A percentile compares a stretch with the other conserved stretches of the same genome.
Conservation (phyloP, 1,140 invertebrate genomes). For the Zaprionus gabonicus region DNA sequence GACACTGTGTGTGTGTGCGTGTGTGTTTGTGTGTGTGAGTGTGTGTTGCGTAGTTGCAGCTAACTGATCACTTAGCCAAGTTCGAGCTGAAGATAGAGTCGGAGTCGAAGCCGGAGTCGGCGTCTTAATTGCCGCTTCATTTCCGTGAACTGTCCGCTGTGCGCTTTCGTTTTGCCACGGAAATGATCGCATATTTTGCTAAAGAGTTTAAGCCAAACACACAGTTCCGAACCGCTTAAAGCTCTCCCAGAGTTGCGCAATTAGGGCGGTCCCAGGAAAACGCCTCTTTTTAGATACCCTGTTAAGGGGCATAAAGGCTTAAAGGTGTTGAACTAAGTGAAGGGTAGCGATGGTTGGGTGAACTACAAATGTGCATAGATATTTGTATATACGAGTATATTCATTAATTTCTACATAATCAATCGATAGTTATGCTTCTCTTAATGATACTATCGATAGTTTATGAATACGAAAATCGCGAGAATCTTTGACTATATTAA, state of each 20-base stretch:
- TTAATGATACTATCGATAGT: neutral
- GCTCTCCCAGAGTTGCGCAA: conserved; percentile 31
- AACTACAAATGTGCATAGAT: neutral
- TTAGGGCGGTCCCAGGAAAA: conserved; percentile 43
- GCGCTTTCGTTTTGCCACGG: conserved; percentile 71
- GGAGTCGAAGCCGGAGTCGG: conserved; percentile 18
- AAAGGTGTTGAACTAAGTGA: neutral
- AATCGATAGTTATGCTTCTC: neutral
- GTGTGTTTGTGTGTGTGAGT: conserved; percentile 10
- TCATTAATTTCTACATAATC: neutral
- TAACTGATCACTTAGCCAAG: conserved; percentile 14
- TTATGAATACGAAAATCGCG: no score
- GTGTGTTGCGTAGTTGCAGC: conserved; percentile 30
- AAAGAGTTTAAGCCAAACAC: conserved; percentile 63
- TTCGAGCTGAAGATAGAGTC: conserved; percentile 3
- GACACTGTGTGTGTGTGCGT: neutral
- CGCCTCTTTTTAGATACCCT: conserved; percentile 40
- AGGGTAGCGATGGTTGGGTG: neutral
- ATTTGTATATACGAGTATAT: no score
- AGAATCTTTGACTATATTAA: no score
- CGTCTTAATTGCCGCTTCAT: conserved; percentile 74
- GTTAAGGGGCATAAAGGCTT: neutral
- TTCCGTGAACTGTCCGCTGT: conserved; percentile 61
- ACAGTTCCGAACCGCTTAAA: conserved; percentile 20
- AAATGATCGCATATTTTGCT: conserved; percentile 79